A percentile compares a stretch with the other conserved stretches of the same genome.
These are phyloP conservation scores for Kobus ellipsiprymnus DNA, from an alignment of 2,113 vertebrate genomes.

Conservation along the genomic window DNA sequence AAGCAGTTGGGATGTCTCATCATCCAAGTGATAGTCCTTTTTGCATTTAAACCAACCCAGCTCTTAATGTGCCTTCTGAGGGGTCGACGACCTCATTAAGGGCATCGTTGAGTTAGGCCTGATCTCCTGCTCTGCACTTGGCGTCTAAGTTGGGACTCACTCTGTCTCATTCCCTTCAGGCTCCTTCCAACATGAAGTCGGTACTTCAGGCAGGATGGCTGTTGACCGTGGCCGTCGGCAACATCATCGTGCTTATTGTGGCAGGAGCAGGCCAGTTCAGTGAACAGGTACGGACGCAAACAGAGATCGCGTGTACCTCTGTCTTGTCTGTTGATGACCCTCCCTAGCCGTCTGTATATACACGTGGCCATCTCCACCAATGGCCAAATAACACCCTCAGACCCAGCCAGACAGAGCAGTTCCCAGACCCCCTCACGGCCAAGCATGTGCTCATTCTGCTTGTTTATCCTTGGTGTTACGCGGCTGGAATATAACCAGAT, in stretches of 20 bases:
- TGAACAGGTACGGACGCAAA: constrained; percentile 81
- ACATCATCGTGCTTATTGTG: constrained; percentile 95
- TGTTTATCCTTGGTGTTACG: background rate
- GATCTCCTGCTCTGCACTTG: background rate
- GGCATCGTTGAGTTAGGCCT: fast-evolving
- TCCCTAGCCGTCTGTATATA: background rate
- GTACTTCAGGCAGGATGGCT: constrained; percentile 97
- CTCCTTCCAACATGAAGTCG: constrained; percentile 96
- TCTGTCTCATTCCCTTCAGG: constrained; percentile 77
- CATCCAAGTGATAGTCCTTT: background rate
- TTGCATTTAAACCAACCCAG: background rate
- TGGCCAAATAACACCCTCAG: background rate
- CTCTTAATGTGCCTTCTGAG: background rate
- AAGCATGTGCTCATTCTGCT: background rate
- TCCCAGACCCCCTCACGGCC: background rate
- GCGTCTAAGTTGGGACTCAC: background rate
- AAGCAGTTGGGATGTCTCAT: background rate
- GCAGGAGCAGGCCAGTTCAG: constrained; percentile 84
- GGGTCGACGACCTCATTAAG: background rate
- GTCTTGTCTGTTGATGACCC: background rate
- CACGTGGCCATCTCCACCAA: background rate
- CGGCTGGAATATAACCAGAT: background rate
- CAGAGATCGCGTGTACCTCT: fast-evolving
- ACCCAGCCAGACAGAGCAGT: background rate
- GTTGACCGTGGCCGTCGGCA: constrained; percentile 90